Percentiles rank a stretch among this genome's conserved stretches.
These are phyloP conservation scores for Latheticus oryzae DNA, from an alignment of 2,888 invertebrate species.

Conservation along the genomic window DNA sequence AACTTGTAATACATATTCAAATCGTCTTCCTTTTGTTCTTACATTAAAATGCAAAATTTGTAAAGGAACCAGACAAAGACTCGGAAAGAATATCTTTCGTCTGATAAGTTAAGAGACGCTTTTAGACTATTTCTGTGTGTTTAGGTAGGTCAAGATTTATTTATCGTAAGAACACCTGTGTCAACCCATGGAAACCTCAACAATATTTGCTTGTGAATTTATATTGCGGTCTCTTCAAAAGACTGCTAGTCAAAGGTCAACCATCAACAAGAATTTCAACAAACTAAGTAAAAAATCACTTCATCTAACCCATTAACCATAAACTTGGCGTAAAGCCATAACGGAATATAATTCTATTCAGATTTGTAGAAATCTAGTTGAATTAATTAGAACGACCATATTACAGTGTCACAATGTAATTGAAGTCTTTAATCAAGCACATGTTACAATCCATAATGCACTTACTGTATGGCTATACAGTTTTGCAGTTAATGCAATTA, in stretches of 20 bases:
- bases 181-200: constrained; percentile 19
- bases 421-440: constrained; percentile 12
- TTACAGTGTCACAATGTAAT: constrained; percentile 16
- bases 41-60: constrained; percentile 25
- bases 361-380: constrained; percentile 7
- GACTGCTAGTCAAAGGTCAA: constrained; percentile 9
- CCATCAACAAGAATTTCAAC: neutral
- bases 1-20: constrained; percentile 31
- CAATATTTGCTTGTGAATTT: constrained; percentile 20
- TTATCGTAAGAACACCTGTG: constrained; percentile 32
- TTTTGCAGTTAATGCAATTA: constrained; percentile 16
- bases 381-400: constrained; percentile 10
- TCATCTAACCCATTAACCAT: constrained; percentile 1
- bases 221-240: constrained; percentile 12
- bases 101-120: constrained; percentile 19
- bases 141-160: constrained; percentile 38
- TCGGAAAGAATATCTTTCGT: constrained; percentile 22
- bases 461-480: constrained; percentile 21
- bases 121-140: constrained; percentile 13
- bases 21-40: constrained; percentile 24
- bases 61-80: constrained; percentile 31
- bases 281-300: constrained; percentile 3
- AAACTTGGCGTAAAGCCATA: constrained; percentile 1
- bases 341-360: constrained; percentile 17
- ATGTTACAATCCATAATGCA: constrained; percentile 32